These are phyloP conservation scores for Sycophila texana DNA, from an alignment of 2,888 invertebrate species.

Conservation along the genomic window DNA sequence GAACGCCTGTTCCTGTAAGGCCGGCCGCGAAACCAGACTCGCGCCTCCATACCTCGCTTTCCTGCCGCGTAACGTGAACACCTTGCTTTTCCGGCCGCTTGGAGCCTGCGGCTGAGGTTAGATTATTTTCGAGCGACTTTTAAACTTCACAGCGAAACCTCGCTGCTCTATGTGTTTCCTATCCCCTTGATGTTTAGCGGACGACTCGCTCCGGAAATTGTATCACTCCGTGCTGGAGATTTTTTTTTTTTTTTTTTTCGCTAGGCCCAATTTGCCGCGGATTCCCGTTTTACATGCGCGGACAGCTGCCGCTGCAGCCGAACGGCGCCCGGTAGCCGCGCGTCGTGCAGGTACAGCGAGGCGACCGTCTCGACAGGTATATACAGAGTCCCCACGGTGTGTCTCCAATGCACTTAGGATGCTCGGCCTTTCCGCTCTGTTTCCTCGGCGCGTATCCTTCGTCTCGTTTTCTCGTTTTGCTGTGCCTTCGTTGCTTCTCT, in stretches of 20 bases:
- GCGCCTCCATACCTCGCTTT: neutral
- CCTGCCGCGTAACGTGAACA: constrained; percentile 29
- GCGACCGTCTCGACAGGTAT: neutral
- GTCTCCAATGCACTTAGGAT: neutral
- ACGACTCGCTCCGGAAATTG: neutral
- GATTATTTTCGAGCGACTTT: too few species aligned
- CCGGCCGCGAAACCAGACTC: constrained; percentile 29
- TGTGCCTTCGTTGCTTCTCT: neutral
- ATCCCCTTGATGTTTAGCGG: too few species aligned
- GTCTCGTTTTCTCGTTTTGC: too few species aligned
- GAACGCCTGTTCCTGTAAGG: constrained; percentile 17
- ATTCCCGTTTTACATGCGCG: too few species aligned
- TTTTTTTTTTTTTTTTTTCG: too few species aligned
- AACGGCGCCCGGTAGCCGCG: too few species aligned
- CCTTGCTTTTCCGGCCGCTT: constrained; percentile 26
- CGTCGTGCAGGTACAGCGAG: neutral
- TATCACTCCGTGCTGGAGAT: too few species aligned
- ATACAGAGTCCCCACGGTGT: neutral
- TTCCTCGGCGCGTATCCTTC: constrained; percentile 39
- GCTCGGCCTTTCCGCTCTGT: constrained; percentile 54
- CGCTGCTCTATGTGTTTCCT: neutral
- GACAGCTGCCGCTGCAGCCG: too few species aligned
- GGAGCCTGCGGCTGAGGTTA: neutral
- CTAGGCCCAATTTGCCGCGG: too few species aligned
- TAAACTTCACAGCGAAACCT: too few species aligned